Conservation (phyloP, 1,140 invertebrate genomes). For the Fopius arisanus region DNA sequence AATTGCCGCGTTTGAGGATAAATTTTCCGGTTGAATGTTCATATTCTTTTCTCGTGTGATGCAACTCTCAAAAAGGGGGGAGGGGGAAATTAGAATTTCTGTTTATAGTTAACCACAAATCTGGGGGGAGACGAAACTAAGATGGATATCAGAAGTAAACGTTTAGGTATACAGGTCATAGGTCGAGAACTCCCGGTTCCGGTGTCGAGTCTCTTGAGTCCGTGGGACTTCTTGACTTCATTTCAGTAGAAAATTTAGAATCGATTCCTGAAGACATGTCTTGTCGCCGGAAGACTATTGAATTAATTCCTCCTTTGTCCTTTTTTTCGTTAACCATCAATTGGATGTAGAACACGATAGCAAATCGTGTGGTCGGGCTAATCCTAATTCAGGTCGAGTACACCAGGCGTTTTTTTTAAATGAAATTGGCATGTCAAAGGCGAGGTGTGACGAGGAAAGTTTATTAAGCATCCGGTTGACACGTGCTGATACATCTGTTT, state of each 20-base stretch:
- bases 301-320: too few relatives aligned
- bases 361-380: neutral
- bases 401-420: neutral
- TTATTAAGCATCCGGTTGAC: conserved; percentile 8
- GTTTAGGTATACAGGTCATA: conserved; percentile 20
- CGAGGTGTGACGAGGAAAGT: neutral
- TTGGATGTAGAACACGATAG: neutral
- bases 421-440: neutral
- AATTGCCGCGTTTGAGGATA: too few relatives aligned
- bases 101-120: too few relatives aligned
- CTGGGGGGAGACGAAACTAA: neutral
- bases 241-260: neutral
- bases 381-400: neutral
- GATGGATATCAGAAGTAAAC: conserved; percentile 23
- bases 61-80: too few relatives aligned
- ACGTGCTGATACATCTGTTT: conserved; percentile 29
- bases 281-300: too few relatives aligned
- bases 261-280: neutral
- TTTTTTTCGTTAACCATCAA: too few relatives aligned
- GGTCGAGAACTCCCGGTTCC: conserved; percentile 33
- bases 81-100: too few relatives aligned
- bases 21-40: too few relatives aligned
- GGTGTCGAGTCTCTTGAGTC: conserved; percentile 5
- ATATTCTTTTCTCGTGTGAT: too few relatives aligned
- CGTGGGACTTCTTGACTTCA: conserved; percentile 25